phyloP scores from a whole-genome alignment of 2,888 invertebrate species.

The Lobophora halterata region DNA sequence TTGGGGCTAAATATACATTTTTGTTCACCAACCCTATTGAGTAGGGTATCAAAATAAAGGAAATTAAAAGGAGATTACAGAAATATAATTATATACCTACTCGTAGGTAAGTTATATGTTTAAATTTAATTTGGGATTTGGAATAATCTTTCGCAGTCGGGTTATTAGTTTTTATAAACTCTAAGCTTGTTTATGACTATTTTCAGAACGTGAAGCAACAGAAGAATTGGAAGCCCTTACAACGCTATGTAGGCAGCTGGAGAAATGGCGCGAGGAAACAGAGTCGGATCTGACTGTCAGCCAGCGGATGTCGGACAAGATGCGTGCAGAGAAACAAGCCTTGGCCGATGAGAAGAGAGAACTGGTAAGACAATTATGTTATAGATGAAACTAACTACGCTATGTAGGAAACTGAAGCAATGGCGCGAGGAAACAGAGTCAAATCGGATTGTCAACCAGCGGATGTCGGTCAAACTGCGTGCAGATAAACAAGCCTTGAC shows the following conservation, averaged over 20 bases:
- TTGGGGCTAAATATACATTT: no score
- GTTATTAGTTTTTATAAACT: not conserved
- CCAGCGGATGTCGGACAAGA: slow-evolving; percentile 84
- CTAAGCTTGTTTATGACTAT: not conserved
- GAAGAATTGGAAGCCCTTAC: slow-evolving; percentile 81
- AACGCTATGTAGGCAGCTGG: slow-evolving; percentile 79
- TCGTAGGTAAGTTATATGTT: no score
- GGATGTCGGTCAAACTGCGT: slow-evolving; percentile 83
- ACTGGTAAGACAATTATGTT: slow-evolving; percentile 56
- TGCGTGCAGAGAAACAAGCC: slow-evolving; percentile 76
- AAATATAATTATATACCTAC: no score
- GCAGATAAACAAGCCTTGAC: slow-evolving; percentile 77
- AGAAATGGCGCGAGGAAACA: slow-evolving; percentile 83
- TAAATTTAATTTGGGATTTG: no score
- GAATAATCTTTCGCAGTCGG: no score
- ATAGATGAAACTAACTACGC: slow-evolving; percentile 8
- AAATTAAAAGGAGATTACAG: no score
- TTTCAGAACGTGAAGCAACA: slow-evolving; percentile 74
- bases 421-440: slow-evolving; percentile 84
- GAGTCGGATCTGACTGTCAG: slow-evolving; percentile 82
- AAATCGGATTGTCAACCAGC: slow-evolving; percentile 82
- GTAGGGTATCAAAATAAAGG: no score
- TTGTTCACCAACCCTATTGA: no score
- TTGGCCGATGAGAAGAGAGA: slow-evolving; percentile 80
- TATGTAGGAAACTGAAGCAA: slow-evolving; percentile 79